These are phyloP conservation scores for Nomada fucata DNA, from an alignment of 2,888 invertebrate genomes.

Conservation along the genomic window DNA sequence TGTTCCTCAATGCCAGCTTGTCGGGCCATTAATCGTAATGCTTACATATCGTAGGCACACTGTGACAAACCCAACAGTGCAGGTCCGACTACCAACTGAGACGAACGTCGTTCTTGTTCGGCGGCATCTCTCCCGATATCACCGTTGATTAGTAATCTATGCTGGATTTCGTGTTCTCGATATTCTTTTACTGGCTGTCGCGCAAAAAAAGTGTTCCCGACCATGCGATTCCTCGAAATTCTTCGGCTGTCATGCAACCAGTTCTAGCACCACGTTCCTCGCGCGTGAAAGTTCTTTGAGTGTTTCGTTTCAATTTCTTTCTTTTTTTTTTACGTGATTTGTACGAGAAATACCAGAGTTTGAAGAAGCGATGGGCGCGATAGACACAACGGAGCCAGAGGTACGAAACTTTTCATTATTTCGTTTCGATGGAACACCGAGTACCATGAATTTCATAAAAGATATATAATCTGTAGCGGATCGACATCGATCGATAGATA, in stretches of 20 bases:
- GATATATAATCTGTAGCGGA: too few species aligned
- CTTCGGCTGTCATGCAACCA: neutral
- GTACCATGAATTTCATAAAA: too few species aligned
- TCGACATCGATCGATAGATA: too few species aligned
- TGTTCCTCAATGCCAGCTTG: slow-evolving; percentile 5
- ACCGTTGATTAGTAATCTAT: neutral
- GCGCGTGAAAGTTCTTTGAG: neutral
- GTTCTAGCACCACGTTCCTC: neutral
- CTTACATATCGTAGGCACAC: slow-evolving; percentile 23
- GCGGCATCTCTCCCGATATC: neutral
- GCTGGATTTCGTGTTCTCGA: too few species aligned
- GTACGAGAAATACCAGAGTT: neutral
- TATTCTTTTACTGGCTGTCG: neutral
- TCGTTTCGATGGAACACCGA: neutral
- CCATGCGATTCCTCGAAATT: neutral
- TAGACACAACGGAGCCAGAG: neutral
- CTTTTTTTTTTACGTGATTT: neutral
- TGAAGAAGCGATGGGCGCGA: slow-evolving; percentile 19
- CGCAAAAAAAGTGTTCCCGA: neutral
- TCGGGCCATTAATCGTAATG: slow-evolving; percentile 4
- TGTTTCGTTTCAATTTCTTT: neutral
- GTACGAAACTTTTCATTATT: slow-evolving; percentile 38
- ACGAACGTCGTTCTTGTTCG: neutral
- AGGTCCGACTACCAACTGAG: neutral
- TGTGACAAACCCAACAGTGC: slow-evolving; percentile 44